Percentiles rank a stretch among this genome's conserved stretches.
Conservation (phyloP, 2,888 invertebrate genomes). For the Malachius bipustulatus region DNA sequence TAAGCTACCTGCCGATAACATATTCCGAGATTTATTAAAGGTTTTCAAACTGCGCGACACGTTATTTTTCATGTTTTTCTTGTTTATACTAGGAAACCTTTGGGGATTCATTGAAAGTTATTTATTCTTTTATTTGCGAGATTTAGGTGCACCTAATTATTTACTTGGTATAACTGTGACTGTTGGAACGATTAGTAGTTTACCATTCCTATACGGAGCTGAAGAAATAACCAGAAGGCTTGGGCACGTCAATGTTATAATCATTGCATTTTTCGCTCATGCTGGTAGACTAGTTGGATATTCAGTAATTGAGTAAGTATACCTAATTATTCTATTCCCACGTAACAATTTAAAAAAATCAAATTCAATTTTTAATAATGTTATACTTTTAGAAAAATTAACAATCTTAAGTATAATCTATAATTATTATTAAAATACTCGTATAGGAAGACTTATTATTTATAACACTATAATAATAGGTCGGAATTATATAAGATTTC, state of each 20-base stretch:
- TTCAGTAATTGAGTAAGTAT: constrained; percentile 69
- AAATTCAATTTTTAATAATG: too few species aligned
- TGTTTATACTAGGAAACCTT: constrained; percentile 72
- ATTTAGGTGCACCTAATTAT: constrained; percentile 72
- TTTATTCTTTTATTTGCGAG: constrained; percentile 73
- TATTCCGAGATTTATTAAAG: constrained; percentile 61
- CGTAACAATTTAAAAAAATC: too few species aligned
- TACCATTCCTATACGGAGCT: constrained; percentile 75
- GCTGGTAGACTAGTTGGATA: constrained; percentile 71
- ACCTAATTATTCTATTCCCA: not conserved
- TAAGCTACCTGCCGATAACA: constrained; percentile 65
- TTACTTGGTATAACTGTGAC: constrained; percentile 74
- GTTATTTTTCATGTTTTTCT: constrained; percentile 65
- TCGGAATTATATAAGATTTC: too few species aligned
- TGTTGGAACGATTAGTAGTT: constrained; percentile 70
- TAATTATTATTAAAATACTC: too few species aligned
- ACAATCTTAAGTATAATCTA: too few species aligned
- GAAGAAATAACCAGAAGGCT: constrained; percentile 70
- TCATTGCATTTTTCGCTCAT: constrained; percentile 75
- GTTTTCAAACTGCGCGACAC: constrained; percentile 70
- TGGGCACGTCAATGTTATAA: constrained; percentile 74
- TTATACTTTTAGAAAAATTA: too few species aligned
- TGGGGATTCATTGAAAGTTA: constrained; percentile 87
- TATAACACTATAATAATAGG: too few species aligned
- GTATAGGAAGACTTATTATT: too few species aligned